These are phyloP conservation scores for Cirrhinus molitorella DNA, from an alignment of 2,797 vertebrate genomes.

Conservation along the genomic window DNA sequence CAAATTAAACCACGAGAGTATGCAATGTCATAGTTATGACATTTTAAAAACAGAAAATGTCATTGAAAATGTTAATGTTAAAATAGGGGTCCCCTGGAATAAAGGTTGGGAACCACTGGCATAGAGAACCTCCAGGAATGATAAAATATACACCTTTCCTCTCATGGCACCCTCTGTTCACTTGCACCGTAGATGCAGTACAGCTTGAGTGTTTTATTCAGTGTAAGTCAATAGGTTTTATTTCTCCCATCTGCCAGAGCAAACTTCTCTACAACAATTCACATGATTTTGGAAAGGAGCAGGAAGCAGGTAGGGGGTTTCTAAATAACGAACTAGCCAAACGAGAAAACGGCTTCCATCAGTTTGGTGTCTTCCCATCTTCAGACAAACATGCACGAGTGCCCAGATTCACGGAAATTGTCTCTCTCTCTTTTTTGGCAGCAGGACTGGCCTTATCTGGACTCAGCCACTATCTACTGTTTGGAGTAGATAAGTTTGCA, in stretches of 20 bases:
- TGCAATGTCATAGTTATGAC: no score
- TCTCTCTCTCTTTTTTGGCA: slow-evolving; percentile 58
- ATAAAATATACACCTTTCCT: no score
- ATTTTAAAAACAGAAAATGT: no score
- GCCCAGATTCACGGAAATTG: slow-evolving; percentile 18
- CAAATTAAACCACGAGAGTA: no score
- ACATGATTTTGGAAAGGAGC: slow-evolving; percentile 16
- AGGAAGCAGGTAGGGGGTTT: slow-evolving; percentile 35
- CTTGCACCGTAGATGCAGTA: background rate
- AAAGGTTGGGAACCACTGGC: no score
- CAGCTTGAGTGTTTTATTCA: background rate
- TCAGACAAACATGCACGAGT: slow-evolving; percentile 36
- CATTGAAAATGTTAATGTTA: no score
- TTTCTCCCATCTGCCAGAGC: background rate
- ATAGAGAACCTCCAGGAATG: no score
- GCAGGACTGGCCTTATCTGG: slow-evolving; percentile 74
- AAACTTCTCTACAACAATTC: background rate
- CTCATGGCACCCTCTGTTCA: no score
- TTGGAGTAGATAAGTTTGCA: slow-evolving; percentile 83
- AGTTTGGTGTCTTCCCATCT: slow-evolving; percentile 61
- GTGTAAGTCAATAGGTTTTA: background rate
- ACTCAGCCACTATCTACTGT: slow-evolving; percentile 82
- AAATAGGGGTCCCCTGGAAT: no score
- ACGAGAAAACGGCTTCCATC: slow-evolving; percentile 63
- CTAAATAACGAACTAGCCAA: slow-evolving; percentile 58